Evolutionary conservation across 2,113 vertebrate species (phyloP).

Genomic region (Verasper variegatus): DNA sequence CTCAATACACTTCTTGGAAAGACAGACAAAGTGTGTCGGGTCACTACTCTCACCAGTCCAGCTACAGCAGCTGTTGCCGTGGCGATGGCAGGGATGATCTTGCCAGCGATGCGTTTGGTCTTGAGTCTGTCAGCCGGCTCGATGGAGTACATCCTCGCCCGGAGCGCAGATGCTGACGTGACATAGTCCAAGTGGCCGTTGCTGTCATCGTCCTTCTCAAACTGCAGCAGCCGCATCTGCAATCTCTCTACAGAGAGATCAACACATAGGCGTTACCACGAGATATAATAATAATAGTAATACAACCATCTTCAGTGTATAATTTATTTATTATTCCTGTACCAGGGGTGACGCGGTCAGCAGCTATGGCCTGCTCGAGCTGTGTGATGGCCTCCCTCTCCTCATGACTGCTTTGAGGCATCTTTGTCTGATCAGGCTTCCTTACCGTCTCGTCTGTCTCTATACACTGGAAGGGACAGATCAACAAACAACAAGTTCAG

Average conservation of each 20-base stretch:
- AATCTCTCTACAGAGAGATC: slow-evolving; percentile 80
- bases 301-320: not conserved
- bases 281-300: not conserved
- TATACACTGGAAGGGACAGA: slow-evolving; percentile 84
- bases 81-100: slow-evolving; percentile 98
- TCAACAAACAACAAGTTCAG: not conserved
- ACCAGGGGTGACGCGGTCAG: slow-evolving; percentile 86
- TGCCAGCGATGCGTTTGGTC: slow-evolving; percentile 97
- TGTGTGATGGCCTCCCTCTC: slow-evolving; percentile 91
- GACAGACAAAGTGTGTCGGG: not conserved
- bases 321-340: slow-evolving; percentile 1
- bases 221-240: slow-evolving; percentile 87
- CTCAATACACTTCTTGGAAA: not conserved
- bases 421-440: slow-evolving; percentile 89
- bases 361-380: slow-evolving; percentile 86
- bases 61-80: slow-evolving; percentile 98
- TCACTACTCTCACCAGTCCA: slow-evolving; percentile 87
- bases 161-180: slow-evolving; percentile 90
- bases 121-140: slow-evolving; percentile 93
- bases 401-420: slow-evolving; percentile 92
- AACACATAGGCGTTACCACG: not conserved
- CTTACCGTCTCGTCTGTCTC: slow-evolving; percentile 93
- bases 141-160: slow-evolving; percentile 95
- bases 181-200: slow-evolving; percentile 97
- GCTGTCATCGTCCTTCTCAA: slow-evolving; percentile 95